Conservation (phyloP, 30 jellyfish, hydroid and myxozoan species). For the Aurelia coerulea region DNA sequence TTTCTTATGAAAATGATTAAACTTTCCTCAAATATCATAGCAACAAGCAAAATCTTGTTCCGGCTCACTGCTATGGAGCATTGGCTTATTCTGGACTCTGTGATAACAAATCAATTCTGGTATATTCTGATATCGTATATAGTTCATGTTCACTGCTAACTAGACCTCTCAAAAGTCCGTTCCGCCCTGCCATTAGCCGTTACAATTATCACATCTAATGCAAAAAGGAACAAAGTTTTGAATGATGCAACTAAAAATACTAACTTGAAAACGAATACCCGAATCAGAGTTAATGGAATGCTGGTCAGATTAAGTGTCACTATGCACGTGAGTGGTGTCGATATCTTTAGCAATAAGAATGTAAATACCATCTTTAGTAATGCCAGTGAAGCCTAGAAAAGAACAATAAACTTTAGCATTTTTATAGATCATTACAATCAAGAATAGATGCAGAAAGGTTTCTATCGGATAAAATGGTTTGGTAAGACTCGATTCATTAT, state of each 20-base stretch:
- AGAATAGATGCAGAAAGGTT: too few species aligned
- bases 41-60: too few species aligned
- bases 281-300: slow-evolving; percentile 42
- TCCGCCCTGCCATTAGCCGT: not conserved
- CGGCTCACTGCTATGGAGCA: too few species aligned
- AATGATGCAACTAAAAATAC: slow-evolving; percentile 36
- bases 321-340: slow-evolving; percentile 38
- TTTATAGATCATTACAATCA: too few species aligned
- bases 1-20: too few species aligned
- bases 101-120: too few species aligned
- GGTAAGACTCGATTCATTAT: too few species aligned
- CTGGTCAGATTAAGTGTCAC: slow-evolving; percentile 34
- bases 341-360: slow-evolving; percentile 29
- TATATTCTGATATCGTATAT: too few species aligned
- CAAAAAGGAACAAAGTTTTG: not conserved
- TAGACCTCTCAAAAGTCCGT: slow-evolving; percentile 8
- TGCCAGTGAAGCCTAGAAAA: slow-evolving; percentile 25
- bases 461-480: too few species aligned
- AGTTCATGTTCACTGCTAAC: too few species aligned
- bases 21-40: too few species aligned
- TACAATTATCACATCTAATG: slow-evolving; percentile 9
- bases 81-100: too few species aligned
- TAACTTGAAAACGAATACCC: slow-evolving; percentile 45
- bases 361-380: slow-evolving; percentile 26
- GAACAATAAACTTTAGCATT: not conserved